A percentile compares a stretch with the other conserved stretches of the same genome.
These are phyloP conservation scores for Sarcophaga caerulescens DNA, from an alignment of 2,888 invertebrate genomes.

Conservation along the genomic window DNA sequence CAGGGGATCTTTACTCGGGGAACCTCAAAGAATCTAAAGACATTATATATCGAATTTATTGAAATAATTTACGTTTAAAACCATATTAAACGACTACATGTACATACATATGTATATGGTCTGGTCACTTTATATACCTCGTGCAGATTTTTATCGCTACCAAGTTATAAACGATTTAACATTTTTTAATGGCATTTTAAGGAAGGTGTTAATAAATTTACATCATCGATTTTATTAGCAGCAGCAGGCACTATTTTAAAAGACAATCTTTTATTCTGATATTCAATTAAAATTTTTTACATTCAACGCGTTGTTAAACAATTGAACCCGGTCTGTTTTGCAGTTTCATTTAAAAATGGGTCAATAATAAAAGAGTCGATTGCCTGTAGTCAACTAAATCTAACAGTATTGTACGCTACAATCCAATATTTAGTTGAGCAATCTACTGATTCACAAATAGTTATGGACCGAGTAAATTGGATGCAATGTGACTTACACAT, in stretches of 20 bases:
- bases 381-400: too few species aligned
- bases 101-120: background rate
- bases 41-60: too few species aligned
- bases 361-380: background rate
- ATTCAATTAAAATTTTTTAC: conserved; percentile 68
- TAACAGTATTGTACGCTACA: too few species aligned
- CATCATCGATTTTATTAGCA: conserved; percentile 79
- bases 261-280: conserved; percentile 56
- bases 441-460: too few species aligned
- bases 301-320: conserved; percentile 34
- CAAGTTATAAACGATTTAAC: conserved; percentile 26
- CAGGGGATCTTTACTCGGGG: too few species aligned
- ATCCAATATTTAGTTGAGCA: too few species aligned
- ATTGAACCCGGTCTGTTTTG: conserved; percentile 24
- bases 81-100: too few species aligned
- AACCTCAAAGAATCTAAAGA: too few species aligned
- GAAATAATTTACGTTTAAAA: too few species aligned
- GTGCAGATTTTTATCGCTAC: background rate
- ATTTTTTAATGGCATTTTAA: conserved; percentile 49
- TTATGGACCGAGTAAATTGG: too few species aligned
- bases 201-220: conserved; percentile 75
- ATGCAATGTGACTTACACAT: too few species aligned
- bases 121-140: conserved; percentile 36
- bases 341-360: conserved; percentile 36
- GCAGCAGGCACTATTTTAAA: conserved; percentile 29